These are phyloP conservation scores for Vespertilio murinus DNA, from an alignment of 2,797 vertebrate genomes.

Conservation along the genomic window DNA sequence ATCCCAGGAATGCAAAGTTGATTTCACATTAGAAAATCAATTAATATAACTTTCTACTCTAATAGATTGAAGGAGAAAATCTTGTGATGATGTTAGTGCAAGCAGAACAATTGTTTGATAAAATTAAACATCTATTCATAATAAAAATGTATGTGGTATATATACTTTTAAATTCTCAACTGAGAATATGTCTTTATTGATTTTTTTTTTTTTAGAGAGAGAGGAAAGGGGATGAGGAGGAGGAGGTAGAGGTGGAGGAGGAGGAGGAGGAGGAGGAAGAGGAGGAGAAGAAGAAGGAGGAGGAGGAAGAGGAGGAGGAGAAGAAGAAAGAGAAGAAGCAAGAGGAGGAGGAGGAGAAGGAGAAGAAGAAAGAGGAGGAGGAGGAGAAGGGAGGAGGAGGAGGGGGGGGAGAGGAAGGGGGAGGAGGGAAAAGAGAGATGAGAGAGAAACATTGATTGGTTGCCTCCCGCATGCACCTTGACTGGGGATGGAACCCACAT, in stretches of 20 bases:
- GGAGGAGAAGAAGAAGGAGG: too few relatives aligned
- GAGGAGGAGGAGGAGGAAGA: neutral
- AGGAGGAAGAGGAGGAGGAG: too few relatives aligned
- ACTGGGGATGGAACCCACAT: neutral
- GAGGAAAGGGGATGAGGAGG: too few relatives aligned
- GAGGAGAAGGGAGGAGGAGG: too few relatives aligned
- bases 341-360: too few relatives aligned
- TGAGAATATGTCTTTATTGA: neutral
- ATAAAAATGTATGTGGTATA: neutral
- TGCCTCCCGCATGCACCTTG: neutral
- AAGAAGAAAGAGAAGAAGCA: too few relatives aligned
- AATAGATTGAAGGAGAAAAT: constrained; percentile 41
- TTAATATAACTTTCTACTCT: constrained; percentile 23
- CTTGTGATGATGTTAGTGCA: constrained; percentile 17
- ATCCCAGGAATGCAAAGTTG: neutral
- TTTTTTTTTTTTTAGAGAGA: neutral
- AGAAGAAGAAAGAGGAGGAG: too few relatives aligned
- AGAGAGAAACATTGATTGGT: neutral
- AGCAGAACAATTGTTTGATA: constrained; percentile 19
- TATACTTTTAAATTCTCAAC: neutral
- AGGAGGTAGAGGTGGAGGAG: too few relatives aligned
- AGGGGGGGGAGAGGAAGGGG: accelerated
- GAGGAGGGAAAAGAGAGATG: neutral
- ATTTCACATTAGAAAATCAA: constrained; percentile 37
- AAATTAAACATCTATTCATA: constrained; percentile 48